Evolutionary conservation across 2,797 vertebrate species (phyloP).

Genomic region (Aeoliscus strigatus): DNA sequence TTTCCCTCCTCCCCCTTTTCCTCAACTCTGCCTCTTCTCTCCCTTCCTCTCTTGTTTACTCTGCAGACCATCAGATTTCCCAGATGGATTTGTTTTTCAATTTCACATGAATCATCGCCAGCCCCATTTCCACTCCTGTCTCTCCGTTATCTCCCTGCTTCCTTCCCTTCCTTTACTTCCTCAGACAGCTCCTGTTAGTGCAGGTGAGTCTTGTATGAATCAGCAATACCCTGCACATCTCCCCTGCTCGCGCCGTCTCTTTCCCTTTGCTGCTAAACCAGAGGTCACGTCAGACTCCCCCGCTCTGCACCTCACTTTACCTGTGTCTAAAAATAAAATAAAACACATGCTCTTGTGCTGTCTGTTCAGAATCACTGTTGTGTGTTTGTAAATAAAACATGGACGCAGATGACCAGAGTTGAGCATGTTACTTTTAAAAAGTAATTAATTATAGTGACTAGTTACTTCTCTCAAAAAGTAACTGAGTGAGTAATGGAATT

Average conservation of each 20-base stretch:
- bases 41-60: constrained; percentile 22
- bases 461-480: no score
- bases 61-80: constrained; percentile 20
- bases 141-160: constrained; percentile 34
- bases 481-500: no score
- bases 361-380: constrained; percentile 3
- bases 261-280: constrained; percentile 38
- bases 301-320: constrained; percentile 15
- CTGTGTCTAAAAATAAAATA: constrained; percentile 20
- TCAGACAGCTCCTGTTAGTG: constrained; percentile 51
- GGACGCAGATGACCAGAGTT: constrained; percentile 1
- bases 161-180: constrained; percentile 18
- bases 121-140: constrained; percentile 36
- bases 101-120: constrained; percentile 52
- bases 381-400: constrained; percentile 34
- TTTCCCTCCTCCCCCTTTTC: constrained; percentile 4
- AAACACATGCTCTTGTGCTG: neutral
- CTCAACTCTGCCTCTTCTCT: constrained; percentile 19
- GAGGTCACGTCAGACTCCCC: constrained; percentile 40
- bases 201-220: constrained; percentile 55
- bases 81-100: constrained; percentile 3
- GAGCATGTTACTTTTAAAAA: no score
- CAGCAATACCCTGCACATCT: constrained; percentile 38
- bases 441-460: no score
- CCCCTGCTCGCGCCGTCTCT: constrained; percentile 17